Percentiles rank a stretch among this genome's conserved stretches.
Conservation (phyloP, 2,888 invertebrate genomes). For the Microchrysa polita region DNA sequence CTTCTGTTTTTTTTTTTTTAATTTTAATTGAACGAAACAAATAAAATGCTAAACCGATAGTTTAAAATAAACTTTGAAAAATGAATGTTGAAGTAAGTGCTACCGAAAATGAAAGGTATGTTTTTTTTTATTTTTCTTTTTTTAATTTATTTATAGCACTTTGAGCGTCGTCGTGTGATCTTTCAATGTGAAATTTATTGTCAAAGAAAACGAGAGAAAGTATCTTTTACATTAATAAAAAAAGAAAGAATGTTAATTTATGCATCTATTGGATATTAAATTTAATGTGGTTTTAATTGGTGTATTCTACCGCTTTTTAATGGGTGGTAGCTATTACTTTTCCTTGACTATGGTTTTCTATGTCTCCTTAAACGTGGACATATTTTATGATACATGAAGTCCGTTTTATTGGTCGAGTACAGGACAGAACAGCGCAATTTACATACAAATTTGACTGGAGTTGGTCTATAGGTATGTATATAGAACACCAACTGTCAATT, state of each 20-base stretch:
- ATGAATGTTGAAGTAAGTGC: not conserved
- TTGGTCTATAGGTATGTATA: too few relatives aligned
- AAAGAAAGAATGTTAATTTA: slow-evolving; percentile 41
- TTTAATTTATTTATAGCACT: slow-evolving; percentile 41
- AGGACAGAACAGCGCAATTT: too few relatives aligned
- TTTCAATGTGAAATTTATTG: slow-evolving; percentile 41
- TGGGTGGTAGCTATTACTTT: too few relatives aligned
- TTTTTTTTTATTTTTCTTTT: slow-evolving; percentile 10
- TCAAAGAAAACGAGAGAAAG: not conserved
- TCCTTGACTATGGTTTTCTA: too few relatives aligned
- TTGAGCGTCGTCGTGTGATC: slow-evolving; percentile 30
- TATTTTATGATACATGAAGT: too few relatives aligned
- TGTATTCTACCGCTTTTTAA: too few relatives aligned
- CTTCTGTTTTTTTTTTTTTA: too few relatives aligned
- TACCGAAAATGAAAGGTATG: slow-evolving; percentile 14
- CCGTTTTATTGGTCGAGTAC: too few relatives aligned
- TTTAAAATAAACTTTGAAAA: not conserved
- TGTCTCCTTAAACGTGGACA: too few relatives aligned
- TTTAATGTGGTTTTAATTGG: not conserved
- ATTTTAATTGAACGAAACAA: slow-evolving; percentile 3
- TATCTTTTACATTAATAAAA: slow-evolving; percentile 30
- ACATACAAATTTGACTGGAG: too few relatives aligned
- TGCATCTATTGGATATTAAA: slow-evolving; percentile 36
- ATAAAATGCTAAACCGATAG: not conserved
- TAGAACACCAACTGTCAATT: too few relatives aligned